A percentile compares a stretch with the other conserved stretches of the same genome.
Evolutionary conservation across 2,888 invertebrate species (phyloP).

Genomic region (Drosophila setosimentum): DNA sequence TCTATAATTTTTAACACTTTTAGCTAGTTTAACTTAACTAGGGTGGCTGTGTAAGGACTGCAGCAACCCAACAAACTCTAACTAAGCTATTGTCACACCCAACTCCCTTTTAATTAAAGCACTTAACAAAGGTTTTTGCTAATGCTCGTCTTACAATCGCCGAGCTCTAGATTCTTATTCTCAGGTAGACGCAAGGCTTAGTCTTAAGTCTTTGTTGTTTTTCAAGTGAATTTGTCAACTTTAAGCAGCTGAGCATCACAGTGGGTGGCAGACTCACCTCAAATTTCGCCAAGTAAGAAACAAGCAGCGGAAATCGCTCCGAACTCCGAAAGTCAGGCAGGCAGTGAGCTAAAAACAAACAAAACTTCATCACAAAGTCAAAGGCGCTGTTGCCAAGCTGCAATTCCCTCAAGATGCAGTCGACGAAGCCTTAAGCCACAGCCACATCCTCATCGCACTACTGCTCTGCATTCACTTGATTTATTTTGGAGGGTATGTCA

Average conservation of each 20-base stretch:
- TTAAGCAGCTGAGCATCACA: slow-evolving; percentile 33
- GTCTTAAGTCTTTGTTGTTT: slow-evolving; percentile 23
- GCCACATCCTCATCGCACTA: slow-evolving; percentile 12
- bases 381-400: slow-evolving; percentile 40
- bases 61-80: background rate
- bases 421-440: slow-evolving; percentile 36
- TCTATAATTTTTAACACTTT: slow-evolving; percentile 24
- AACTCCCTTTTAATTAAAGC: slow-evolving; percentile 45
- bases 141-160: slow-evolving; percentile 15
- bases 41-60: background rate
- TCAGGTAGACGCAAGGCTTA: slow-evolving; percentile 25
- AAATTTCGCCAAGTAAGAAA: slow-evolving; percentile 36
- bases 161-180: background rate
- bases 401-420: slow-evolving; percentile 56
- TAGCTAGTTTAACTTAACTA: slow-evolving; percentile 3
- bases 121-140: slow-evolving; percentile 33
- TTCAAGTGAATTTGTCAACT: slow-evolving; percentile 56
- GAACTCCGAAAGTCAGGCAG: slow-evolving; percentile 36
- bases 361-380: slow-evolving; percentile 62
- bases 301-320: slow-evolving; percentile 51
- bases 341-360: slow-evolving; percentile 30
- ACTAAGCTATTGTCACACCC: background rate
- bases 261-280: slow-evolving; percentile 12
- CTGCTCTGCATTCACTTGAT: slow-evolving; percentile 12
- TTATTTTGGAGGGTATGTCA: slow-evolving; percentile 31